Evolutionary conservation across 2,113 vertebrate species (phyloP), one percentile per base, ranked within the genome.

Genomic region (Tetrao urogallus): DNA sequence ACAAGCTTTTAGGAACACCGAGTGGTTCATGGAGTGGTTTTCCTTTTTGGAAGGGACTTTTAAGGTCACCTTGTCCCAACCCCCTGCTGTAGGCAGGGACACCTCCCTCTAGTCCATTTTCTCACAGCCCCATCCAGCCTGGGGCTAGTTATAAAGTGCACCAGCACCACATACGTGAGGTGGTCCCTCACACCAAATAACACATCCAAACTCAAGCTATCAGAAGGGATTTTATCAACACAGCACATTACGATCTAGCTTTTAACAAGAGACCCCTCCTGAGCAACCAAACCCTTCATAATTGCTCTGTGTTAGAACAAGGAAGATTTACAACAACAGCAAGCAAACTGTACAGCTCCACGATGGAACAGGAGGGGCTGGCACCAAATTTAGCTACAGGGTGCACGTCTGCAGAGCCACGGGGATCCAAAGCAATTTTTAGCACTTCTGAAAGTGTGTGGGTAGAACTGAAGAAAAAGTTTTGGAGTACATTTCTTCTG

Each of bases 381-480:
- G 30, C 52, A 48, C 72, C 83, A 93, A 94, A 88, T 90, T 92
- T 90, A 93, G 82, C 64, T 77, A 10, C 34, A 19, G 36, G 72
- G 82, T 81, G 60, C 79, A 96, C 91, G 88, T 95, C 94, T 95
- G 45, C 72, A 82, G n/a, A 85, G 76, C 82, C 85, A 56, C 13
- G 36, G 78, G 65, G 57, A 92, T 91, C 60, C 91, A 61, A 56
- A 73, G 57, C 47, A 92, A 52, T 58, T 87, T 78, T 75, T 88
- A 88, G 43, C 82, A 78, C 82, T 86, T 94, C 61, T 65, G 63
- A 64, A 83, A 83, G 57, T 6, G 43, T 61, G 94, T 81, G 88
- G 93, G 95, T 64, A 69, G 78, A 63, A 82, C 67, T 78, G 78
- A 66, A 96, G 60, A 52, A 47, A 43, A 94, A 83, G 79, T 86